Evolutionary conservation across 2,888 invertebrate genomes (phyloP).

Genomic region (Drosophila yooni): DNA sequence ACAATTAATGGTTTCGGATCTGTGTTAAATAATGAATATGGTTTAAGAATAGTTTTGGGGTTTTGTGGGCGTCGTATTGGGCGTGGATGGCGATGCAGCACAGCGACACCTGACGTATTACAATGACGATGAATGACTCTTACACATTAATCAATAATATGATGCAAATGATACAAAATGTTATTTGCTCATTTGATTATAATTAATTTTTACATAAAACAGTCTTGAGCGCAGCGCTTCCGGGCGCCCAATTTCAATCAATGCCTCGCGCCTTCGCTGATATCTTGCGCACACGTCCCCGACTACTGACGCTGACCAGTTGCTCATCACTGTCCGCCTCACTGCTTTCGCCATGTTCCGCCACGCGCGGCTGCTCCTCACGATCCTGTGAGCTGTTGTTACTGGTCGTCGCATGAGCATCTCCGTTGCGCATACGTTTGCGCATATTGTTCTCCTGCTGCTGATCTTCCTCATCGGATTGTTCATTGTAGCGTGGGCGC

Average conservation of each 20-base stretch:
- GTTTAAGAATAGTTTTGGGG: constrained; percentile 29
- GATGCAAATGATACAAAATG: constrained; percentile 62
- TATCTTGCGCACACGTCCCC: constrained; percentile 93
- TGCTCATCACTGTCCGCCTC: constrained; percentile 79
- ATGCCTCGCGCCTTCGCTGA: constrained; percentile 92
- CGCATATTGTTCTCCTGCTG: constrained; percentile 40
- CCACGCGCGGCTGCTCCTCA: constrained; percentile 25
- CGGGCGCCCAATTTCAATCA: constrained; percentile 76
- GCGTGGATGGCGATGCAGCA: constrained; percentile 29
- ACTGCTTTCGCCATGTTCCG: constrained; percentile 52
- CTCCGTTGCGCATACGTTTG: constrained; percentile 67
- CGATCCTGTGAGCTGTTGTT: constrained; percentile 48
- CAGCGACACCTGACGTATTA: constrained; percentile 49
- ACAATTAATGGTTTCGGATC: constrained; percentile 28
- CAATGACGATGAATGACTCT: constrained; percentile 65
- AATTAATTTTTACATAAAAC: constrained; percentile 77
- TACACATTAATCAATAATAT: constrained; percentile 79
- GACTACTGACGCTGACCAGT: constrained; percentile 89
- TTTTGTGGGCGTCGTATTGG: constrained; percentile 1
- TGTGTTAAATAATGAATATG: constrained; percentile 46
- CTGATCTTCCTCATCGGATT: constrained; percentile 86
- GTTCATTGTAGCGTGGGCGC: constrained; percentile 87
- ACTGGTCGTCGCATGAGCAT: constrained; percentile 40
- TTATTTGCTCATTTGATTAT: constrained; percentile 42
- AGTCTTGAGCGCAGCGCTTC: constrained; percentile 61